Evolutionary conservation across 2,888 invertebrate species (phyloP).

Genomic region (Harpalus rufipes): DNA sequence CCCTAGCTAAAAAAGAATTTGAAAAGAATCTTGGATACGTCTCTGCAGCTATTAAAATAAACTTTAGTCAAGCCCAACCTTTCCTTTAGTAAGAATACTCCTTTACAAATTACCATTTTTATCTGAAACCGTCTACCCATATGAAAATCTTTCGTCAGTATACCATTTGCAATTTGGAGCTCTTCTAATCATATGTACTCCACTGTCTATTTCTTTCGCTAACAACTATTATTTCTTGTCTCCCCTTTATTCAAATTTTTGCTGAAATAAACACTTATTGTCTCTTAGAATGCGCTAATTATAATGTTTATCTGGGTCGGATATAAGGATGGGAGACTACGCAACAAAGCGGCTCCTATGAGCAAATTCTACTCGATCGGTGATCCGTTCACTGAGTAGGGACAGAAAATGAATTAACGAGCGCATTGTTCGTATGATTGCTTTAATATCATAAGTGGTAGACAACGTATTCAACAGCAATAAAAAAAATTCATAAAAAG

Average conservation of each 20-base stretch:
- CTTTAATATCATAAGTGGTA: no score
- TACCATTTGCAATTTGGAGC: slow-evolving; percentile 12
- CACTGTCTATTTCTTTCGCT: neutral
- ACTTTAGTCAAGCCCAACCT: slow-evolving; percentile 12
- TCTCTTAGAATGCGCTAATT: neutral
- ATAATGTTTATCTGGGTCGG: neutral
- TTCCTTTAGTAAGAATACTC: neutral
- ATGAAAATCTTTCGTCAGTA: neutral
- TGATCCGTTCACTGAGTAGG: neutral
- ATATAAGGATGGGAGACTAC: neutral
- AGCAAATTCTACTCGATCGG: slow-evolving; percentile 16
- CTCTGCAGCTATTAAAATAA: slow-evolving; percentile 19
- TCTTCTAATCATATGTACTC: neutral
- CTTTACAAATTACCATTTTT: slow-evolving; percentile 20
- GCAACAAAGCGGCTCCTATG: slow-evolving; percentile 28
- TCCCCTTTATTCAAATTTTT: neutral
- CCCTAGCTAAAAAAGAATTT: neutral
- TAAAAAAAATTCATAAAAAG: no score
- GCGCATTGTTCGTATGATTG: neutral
- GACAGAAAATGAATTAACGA: neutral
- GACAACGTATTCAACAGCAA: no score
- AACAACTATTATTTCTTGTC: slow-evolving; percentile 13
- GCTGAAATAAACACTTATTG: neutral
- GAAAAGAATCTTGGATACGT: neutral
- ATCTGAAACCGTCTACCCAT: neutral